Base-by-base conservation (phyloP, 2,888 invertebrate genomes). In the Caenorhabditis uteleia region DNA sequence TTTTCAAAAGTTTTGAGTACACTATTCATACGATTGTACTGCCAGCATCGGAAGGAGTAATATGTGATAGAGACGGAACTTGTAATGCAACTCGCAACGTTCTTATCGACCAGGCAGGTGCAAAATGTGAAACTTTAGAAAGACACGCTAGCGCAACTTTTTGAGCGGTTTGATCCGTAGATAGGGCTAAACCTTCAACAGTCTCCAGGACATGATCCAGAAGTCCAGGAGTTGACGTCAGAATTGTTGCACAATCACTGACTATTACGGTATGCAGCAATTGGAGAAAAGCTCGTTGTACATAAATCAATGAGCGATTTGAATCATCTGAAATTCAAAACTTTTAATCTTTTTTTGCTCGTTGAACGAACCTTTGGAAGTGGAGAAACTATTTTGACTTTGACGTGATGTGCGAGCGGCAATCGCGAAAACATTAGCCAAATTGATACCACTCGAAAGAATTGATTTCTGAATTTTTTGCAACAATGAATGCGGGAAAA, bases 1-100 rank as follows among this genome's bases (percentile, higher is more conserved):
- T 33, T 29, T 44, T 43, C 43, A 18, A 18, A 31, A 47, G 5
- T 5, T 7, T 46, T 20, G 5, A 25, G 21, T 21, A 8, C 8
- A 31, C 2, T 36, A 47, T 18, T 12, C 29, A 20, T 16, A 67
- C 68, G 44, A 68, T 23, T 8, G 59, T 59, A 39, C 70, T 70
- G 18, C 70, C 70, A 8, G 74, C 74, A 61, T 74, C 74, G 3
- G 67, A 49, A 14, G 70, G 67, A n/a, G 61, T 64, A 31, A 74
- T 68, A 20, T 74, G 74, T 3, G 68, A 21, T 7, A 74, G 53
- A 8, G 68, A 48, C 1, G 74, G 74, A 40, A 74, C 56, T 43
- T 70, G 64, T 7, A 74, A 44, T 16, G 68, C 62, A 0, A 68
- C 56, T 23, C 74, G 60, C 6, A 74, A 53, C 14, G 62, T 62